A percentile compares a stretch with the other conserved stretches of the same genome.
Evolutionary conservation across 2,113 vertebrate species (phyloP).

Genomic region (Tenebrosternarchus preto): DNA sequence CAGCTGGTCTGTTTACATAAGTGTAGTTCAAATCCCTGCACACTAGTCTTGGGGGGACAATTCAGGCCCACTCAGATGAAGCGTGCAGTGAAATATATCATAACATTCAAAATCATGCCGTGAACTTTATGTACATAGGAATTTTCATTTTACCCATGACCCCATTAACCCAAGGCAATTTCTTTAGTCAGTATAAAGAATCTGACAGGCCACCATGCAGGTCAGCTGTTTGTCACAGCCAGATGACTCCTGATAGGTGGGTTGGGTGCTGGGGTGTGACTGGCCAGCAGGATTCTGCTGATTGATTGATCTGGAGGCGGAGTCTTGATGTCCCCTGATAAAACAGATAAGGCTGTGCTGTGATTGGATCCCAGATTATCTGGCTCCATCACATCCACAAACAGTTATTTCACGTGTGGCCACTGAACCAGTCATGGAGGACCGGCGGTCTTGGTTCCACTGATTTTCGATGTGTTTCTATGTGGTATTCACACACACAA

Average conservation of each 20-base stretch:
- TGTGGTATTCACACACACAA: neutral
- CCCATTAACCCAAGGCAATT: neutral
- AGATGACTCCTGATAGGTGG: constrained; percentile 24
- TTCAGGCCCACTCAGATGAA: constrained; percentile 11
- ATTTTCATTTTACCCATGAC: constrained; percentile 18
- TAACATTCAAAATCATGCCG: neutral
- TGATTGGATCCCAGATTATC: constrained; percentile 45
- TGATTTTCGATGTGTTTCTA: neutral
- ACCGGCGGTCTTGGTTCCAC: neutral
- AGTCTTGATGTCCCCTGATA: constrained; percentile 8
- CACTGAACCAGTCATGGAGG: constrained; percentile 18
- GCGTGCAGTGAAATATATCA: constrained; percentile 3
- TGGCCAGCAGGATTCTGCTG: neutral
- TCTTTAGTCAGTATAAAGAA: neutral
- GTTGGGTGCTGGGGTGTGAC: neutral
- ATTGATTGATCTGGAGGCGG: constrained; percentile 15
- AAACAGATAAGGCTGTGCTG: neutral
- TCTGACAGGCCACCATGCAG: neutral
- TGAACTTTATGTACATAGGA: neutral
- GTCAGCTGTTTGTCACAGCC: constrained; percentile 19
- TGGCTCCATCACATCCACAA: constrained; percentile 15
- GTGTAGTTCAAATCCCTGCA: neutral
- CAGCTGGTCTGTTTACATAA: constrained; percentile 5
- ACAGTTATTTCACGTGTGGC: neutral
- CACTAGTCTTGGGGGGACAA: neutral